phyloP scores from a whole-genome alignment of 1,140 invertebrate genomes.

The Bombus sylvicola region DNA sequence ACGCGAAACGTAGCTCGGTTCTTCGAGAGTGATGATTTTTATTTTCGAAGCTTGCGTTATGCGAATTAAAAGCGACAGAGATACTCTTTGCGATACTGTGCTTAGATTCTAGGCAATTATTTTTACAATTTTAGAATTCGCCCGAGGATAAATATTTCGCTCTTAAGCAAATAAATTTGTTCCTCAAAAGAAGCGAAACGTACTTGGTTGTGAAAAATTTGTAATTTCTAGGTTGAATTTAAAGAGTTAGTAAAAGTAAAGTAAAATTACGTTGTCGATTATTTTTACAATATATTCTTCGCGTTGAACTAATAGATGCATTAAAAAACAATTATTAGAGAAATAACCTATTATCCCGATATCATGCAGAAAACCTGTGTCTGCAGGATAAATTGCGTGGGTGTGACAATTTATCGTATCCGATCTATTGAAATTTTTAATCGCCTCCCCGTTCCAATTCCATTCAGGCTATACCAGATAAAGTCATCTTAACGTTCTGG shows the following conservation, averaged over 20 bases:
- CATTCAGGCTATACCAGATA: not conserved
- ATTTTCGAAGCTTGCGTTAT: no score
- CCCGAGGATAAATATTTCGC: no score
- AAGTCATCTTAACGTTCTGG: not conserved
- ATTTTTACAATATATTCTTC: not conserved
- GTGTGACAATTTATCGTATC: not conserved
- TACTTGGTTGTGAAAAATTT: not conserved
- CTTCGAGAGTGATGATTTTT: not conserved
- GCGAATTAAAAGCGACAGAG: no score
- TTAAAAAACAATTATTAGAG: not conserved
- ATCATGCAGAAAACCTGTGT: not conserved
- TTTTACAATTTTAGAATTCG: no score
- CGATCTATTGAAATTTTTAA: not conserved
- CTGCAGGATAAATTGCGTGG: not conserved
- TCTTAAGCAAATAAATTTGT: no score
- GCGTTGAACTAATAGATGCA: not conserved
- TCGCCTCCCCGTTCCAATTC: not conserved
- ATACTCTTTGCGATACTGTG: no score
- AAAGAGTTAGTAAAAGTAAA: not conserved
- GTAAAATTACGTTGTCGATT: not conserved
- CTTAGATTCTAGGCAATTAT: no score
- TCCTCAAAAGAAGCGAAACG: no score
- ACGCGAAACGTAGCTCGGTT: not conserved
- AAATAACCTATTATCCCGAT: not conserved
- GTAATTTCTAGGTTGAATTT: not conserved